Conservation (phyloP, 2,888 invertebrate genomes). For the Apeira syringaria region DNA sequence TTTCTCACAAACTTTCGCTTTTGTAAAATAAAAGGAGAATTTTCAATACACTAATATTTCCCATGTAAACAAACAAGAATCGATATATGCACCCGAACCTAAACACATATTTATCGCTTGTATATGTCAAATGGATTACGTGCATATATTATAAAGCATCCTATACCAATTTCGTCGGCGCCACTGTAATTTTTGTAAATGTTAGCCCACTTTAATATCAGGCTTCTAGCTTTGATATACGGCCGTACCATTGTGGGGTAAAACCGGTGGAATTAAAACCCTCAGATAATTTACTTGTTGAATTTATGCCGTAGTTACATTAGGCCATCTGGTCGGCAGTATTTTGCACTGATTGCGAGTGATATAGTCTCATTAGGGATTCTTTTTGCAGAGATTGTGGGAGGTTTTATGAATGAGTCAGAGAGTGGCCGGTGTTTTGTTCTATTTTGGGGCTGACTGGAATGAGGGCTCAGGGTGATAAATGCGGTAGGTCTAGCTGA, state of each 20-base stretch:
- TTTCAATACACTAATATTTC: too few relatives aligned
- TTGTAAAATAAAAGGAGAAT: too few relatives aligned
- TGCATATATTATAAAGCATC: conserved; percentile 29
- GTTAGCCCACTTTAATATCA: conserved; percentile 48
- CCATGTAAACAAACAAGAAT: too few relatives aligned
- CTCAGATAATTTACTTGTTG: conserved; percentile 58
- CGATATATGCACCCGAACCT: too few relatives aligned
- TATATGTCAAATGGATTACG: conserved; percentile 27
- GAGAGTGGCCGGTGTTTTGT: conserved; percentile 10
- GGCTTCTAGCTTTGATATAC: conserved; percentile 48
- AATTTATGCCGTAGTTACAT: conserved; percentile 55
- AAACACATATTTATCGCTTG: conserved; percentile 15
- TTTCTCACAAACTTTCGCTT: too few relatives aligned
- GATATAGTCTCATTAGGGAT: conserved; percentile 53
- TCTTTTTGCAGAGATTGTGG: conserved; percentile 23
- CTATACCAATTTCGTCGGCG: conserved; percentile 37
- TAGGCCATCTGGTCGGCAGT: conserved; percentile 44
- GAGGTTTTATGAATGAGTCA: conserved; percentile 17
- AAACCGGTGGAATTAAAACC: conserved; percentile 55
- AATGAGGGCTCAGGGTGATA: neutral
- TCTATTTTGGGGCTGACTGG: conserved; percentile 1
- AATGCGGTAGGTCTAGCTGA: too few relatives aligned
- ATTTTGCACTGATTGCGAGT: conserved; percentile 56
- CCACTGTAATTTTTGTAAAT: conserved; percentile 46
- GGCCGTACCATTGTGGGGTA: conserved; percentile 40